Evolutionary conservation across 2,113 vertebrate genomes (phyloP).

Genomic region (Paracanthobrama guichenoti): DNA sequence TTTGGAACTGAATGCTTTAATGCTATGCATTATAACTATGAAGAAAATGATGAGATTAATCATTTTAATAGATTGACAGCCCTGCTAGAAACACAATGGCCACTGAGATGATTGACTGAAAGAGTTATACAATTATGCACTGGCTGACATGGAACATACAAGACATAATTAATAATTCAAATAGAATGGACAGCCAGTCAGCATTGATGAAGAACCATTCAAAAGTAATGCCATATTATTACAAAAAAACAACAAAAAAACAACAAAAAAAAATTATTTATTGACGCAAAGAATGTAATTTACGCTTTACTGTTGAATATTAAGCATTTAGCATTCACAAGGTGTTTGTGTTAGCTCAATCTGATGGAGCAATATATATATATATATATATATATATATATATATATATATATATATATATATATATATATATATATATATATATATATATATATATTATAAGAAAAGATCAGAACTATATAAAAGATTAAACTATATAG

Average conservation of each 20-base stretch:
- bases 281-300: conserved; percentile 45
- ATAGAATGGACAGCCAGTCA: neutral
- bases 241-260: too few species aligned
- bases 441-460: too few species aligned
- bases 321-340: neutral
- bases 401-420: too few species aligned
- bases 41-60: neutral
- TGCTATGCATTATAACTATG: conserved; percentile 1
- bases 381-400: too few species aligned
- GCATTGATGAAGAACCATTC: neutral
- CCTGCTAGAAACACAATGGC: neutral
- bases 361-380: neutral
- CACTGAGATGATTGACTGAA: neutral
- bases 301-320: conserved; percentile 7
- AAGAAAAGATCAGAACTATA: neutral
- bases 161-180: neutral
- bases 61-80: conserved; percentile 2
- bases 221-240: neutral
- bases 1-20: conserved; percentile 5
- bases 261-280: neutral
- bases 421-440: too few species aligned
- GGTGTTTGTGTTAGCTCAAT: neutral
- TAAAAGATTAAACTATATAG: neutral
- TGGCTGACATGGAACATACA: neutral
- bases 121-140: neutral